Evolutionary conservation across 23 tunicate genomes (phyloP), one percentile per base, ranked within the genome.

Genomic region (Oikopleura albicans): DNA sequence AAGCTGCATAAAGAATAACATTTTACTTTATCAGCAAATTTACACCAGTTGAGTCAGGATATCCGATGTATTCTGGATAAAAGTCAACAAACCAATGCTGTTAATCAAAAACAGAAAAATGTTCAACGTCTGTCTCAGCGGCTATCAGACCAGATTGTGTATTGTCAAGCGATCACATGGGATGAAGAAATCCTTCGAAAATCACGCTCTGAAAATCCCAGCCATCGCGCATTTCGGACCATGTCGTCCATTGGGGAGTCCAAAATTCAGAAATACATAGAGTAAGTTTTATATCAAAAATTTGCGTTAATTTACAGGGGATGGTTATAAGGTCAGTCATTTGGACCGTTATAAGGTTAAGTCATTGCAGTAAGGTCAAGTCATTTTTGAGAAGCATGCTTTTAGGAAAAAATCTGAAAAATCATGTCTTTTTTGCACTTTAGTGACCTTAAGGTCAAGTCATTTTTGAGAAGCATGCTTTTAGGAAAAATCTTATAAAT

Each of bases 91-190:
- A 8, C 63, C 12, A 49, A 49, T 22, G 63, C 22, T 49, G 63
- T 49, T 49, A 22, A 12, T 49, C 63, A 49, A 49, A 49, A 49
- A 12, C 63, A 49, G 63, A 49, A 49, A 49, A 49, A 49, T 49
- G 63, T 49, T 49, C 63, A 49, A 49, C 79, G 79, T 16, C 35
- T 71, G 36, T 71, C 79, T 71, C 2, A 4, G 31, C 28, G 31
- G 4, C 79, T 71, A 34, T 71, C 79, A 12, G 37, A 71, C 31
- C 79, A 12, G 4, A 37, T 71, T 4, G 79, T 71, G 2, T 71
- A 71, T 37, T 71, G 79, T 29, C 79, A 71, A 71, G 79, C 79
- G 37, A 31, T 29, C 27, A 71, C 79, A 37, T 71, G 79, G 79
- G 35, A 29, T 71, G 79, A 71, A 71, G 79, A 71, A 4, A 12